phyloP scores from a whole-genome alignment of 2,797 vertebrate species.

The Leucoraja ocellata region DNA sequence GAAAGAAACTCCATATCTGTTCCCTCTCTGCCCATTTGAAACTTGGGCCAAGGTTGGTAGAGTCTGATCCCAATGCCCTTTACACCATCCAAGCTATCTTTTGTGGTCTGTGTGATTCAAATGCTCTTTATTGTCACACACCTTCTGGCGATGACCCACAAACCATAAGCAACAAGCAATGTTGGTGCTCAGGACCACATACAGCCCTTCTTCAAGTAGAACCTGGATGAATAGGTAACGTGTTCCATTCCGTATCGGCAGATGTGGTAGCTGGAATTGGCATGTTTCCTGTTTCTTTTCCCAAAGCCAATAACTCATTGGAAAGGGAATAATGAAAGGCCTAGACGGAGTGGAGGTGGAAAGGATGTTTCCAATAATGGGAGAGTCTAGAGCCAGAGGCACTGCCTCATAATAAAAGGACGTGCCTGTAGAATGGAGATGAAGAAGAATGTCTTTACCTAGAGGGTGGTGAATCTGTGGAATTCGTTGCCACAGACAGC shows the following conservation, averaged over 20 bases:
- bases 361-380: no score
- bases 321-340: background rate
- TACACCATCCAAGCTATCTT: background rate
- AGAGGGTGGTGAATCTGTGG: no score
- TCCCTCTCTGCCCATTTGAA: no score
- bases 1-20: no score
- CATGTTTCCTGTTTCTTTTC: background rate
- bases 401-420: no score
- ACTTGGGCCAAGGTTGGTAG: background rate
- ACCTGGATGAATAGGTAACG: background rate
- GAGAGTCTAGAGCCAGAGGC: no score
- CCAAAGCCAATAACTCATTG: background rate
- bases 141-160: background rate
- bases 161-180: background rate
- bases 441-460: no score
- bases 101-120: no score
- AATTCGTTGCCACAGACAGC: no score
- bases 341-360: no score
- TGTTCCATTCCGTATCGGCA: background rate
- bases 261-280: background rate
- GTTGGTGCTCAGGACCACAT: background rate
- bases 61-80: background rate
- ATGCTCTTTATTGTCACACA: background rate
- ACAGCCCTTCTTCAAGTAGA: background rate
- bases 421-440: no score